Base-by-base conservation (phyloP, 2,797 vertebrate genomes). In the Lindbergichthys nudifrons region DNA sequence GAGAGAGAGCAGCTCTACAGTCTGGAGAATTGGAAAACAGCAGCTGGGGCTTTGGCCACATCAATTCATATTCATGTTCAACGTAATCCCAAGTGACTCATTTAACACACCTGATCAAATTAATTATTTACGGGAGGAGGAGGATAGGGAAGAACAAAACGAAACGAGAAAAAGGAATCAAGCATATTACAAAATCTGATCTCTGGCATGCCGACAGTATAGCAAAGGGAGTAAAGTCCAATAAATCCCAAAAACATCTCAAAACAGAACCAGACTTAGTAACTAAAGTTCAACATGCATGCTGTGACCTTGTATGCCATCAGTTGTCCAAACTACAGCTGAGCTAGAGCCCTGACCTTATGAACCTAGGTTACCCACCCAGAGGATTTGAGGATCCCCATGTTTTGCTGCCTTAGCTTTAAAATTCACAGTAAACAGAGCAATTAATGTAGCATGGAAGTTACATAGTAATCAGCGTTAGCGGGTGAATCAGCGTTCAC, bases 11-110 rank as follows among this genome's bases (percentile, higher is more conserved):
- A 26, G 72, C 69, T 85, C 57, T 54, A 59, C 56, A 69, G 60
- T 50, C 62, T 88, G 81, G 80, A 78, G 89, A 91, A 87, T 73
- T 87, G 75, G 75, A 88, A 87, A 89, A 91, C 86, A 90, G 90
- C 93, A 93, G 89, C 92, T 93, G 91, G 88, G 87, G 84, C 77
- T 83, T 83, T 82, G 79, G 78, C 77, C 11, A 65, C 77, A 82
- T 77, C 58, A 92, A 91, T 94, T 92, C 93, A 93, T 92, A 94
- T 92, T 93, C 89, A 93, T 93, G 91, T 86, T 88, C 69, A 53
- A 80, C 75, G 86, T 84, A 89, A 86, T 93, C 91, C 88, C 88
- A 75, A 57, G 81, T 83, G 92, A 86, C 87, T 87, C 73, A 91
- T 92, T 92, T 87, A 88, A 87, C 83, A 90, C 87, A 93, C 88